phyloP scores from a whole-genome alignment of 2,113 vertebrate genomes.

The Menura novaehollandiae region DNA sequence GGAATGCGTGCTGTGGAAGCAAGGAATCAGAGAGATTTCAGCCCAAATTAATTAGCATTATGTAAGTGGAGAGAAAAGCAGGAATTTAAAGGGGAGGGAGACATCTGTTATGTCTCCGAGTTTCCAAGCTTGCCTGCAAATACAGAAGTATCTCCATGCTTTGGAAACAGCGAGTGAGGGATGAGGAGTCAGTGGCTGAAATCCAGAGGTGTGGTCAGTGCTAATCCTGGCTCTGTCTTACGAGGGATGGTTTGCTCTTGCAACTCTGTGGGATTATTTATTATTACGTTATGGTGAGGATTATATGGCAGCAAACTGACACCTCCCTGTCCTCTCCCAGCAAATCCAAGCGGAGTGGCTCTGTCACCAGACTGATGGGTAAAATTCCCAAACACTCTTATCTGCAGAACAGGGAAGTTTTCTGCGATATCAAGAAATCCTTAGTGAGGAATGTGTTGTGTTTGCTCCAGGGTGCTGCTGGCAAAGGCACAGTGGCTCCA shows the following conservation, averaged over 20 bases:
- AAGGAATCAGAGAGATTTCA: neutral
- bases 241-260: neutral
- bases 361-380: neutral
- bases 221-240: neutral
- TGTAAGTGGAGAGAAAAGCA: slow-evolving; percentile 23
- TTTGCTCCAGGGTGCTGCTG: neutral
- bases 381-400: neutral
- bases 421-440: neutral
- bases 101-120: slow-evolving; percentile 38
- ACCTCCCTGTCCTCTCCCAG: neutral
- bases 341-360: neutral
- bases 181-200: slow-evolving; percentile 14
- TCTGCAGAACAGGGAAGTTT: neutral
- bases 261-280: neutral
- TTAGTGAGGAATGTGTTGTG: neutral
- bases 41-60: slow-evolving; percentile 47
- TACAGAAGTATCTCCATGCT: neutral
- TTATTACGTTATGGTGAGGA: neutral
- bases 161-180: neutral
- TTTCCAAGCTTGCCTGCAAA: slow-evolving; percentile 29
- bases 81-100: slow-evolving; percentile 19
- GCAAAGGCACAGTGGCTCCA: neutral
- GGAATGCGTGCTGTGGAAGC: slow-evolving; percentile 11
- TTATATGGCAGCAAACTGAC: neutral
- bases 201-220: neutral